These are phyloP conservation scores for Lucilia cuprina DNA, from an alignment of 1,140 invertebrate species.

Conservation along the genomic window DNA sequence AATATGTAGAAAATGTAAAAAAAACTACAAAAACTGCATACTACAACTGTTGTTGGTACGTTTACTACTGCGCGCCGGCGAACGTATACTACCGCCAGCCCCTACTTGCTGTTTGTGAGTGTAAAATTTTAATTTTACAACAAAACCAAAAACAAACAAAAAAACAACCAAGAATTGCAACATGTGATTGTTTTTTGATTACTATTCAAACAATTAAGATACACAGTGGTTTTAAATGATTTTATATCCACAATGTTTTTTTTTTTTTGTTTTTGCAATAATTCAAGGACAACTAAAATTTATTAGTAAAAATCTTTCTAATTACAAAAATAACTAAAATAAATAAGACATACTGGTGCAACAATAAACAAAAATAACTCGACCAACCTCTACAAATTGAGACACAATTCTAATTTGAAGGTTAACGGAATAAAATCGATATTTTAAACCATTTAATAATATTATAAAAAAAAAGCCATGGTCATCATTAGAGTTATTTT, in stretches of 20 bases:
- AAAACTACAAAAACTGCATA: background rate
- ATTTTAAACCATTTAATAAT: no score
- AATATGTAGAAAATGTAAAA: background rate
- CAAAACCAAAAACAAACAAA: background rate
- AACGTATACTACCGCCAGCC: no score
- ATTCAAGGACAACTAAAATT: background rate
- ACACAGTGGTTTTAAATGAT: background rate
- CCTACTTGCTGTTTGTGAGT: background rate
- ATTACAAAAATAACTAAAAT: background rate
- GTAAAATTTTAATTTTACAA: background rate
- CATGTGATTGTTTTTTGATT: conserved; percentile 37
- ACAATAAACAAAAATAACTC: no score
- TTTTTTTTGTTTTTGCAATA: background rate
- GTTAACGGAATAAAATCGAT: no score
- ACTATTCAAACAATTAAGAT: conserved; percentile 7
- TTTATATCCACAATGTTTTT: background rate
- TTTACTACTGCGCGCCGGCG: background rate
- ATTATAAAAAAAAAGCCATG: no score
- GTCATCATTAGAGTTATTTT: no score
- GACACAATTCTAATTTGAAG: no score
- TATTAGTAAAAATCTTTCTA: background rate
- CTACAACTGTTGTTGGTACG: background rate
- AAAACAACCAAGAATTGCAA: conserved; percentile 20
- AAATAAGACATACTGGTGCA: no score
- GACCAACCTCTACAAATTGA: no score